A percentile compares a stretch with the other conserved stretches of the same genome.
Evolutionary conservation across 1,140 invertebrate genomes (phyloP).

Genomic region (Aporrectodea caliginosa): DNA sequence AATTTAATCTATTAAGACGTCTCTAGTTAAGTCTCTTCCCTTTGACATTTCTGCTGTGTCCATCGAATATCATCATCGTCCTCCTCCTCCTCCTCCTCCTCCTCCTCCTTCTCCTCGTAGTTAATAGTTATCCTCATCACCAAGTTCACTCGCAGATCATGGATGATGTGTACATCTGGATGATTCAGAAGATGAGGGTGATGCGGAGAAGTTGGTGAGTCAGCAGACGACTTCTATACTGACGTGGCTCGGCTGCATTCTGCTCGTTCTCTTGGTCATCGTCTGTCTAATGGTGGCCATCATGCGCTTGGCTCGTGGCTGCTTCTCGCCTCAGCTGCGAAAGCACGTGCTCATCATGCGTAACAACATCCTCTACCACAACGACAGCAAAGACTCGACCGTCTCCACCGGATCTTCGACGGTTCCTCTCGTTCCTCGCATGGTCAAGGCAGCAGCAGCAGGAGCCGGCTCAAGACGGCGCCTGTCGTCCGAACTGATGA

Average conservation of each 20-base stretch:
- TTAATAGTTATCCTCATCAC: background rate
- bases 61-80: background rate
- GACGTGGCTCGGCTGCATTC: background rate
- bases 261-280: background rate
- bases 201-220: no score
- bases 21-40: no score
- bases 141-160: no score
- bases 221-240: background rate
- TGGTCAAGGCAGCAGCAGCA: background rate
- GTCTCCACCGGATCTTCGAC: background rate
- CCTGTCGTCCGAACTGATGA: background rate
- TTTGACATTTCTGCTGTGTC: no score
- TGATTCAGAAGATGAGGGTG: no score
- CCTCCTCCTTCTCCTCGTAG: background rate
- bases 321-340: background rate
- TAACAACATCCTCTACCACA: conserved; percentile 12
- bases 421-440: background rate
- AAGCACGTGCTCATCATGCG: conserved; percentile 13
- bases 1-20: no score
- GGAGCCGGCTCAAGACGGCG: no score
- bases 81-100: background rate
- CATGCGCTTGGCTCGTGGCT: background rate
- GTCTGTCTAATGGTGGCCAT: background rate
- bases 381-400: background rate
- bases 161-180: no score